phyloP scores from a whole-genome alignment of 2,888 invertebrate genomes.

The Hedya salicella region DNA sequence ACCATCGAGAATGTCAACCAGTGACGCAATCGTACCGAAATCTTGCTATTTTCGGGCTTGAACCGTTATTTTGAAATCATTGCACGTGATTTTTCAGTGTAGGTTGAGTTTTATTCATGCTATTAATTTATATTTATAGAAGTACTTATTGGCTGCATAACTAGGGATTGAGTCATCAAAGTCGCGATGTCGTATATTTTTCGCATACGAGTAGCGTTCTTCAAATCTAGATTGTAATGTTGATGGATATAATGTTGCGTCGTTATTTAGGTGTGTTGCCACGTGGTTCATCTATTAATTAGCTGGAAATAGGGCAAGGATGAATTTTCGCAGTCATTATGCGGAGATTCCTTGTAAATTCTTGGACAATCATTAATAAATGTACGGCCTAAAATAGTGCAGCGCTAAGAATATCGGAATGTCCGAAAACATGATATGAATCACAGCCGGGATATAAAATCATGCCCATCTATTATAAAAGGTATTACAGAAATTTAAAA shows the following conservation, averaged over 20 bases:
- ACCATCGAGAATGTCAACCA: conserved; percentile 68
- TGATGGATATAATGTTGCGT: conserved; percentile 1
- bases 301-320: conserved; percentile 57
- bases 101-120: conserved; percentile 54
- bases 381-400: conserved; percentile 25
- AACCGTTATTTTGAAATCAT: conserved; percentile 67
- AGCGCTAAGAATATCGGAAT: conserved; percentile 21
- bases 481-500: no score
- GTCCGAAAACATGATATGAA: conserved; percentile 6
- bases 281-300: conserved; percentile 57
- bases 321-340: conserved; percentile 46
- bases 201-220: conserved; percentile 1
- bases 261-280: conserved; percentile 27
- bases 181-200: conserved; percentile 14
- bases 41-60: conserved; percentile 70
- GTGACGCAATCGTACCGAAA: conserved; percentile 73
- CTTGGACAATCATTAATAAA: conserved; percentile 32
- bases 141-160: conserved; percentile 12
- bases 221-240: conserved; percentile 8
- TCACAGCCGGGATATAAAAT: background rate
- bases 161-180: conserved; percentile 22
- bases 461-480: no score
- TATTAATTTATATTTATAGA: conserved; percentile 40
- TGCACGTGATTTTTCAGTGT: conserved; percentile 54
- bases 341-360: conserved; percentile 37